Conservation (phyloP, 1,140 invertebrate species). For the Melipona quadrifasciata region DNA sequence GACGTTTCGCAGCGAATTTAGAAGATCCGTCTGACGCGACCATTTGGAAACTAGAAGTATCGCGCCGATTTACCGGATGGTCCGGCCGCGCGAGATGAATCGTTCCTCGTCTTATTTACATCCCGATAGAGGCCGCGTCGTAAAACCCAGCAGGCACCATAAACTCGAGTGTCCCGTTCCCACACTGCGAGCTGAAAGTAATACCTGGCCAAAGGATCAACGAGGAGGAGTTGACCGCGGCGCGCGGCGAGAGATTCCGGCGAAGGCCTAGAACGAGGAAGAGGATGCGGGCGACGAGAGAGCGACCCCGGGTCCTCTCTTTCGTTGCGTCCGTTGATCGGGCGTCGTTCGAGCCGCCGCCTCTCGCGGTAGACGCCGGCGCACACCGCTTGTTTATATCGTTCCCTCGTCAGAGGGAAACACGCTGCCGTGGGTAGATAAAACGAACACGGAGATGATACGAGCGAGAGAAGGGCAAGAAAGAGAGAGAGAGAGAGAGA, state of each 20-base stretch:
- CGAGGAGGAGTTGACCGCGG: too few species aligned
- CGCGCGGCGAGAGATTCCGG: neutral
- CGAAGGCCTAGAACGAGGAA: neutral
- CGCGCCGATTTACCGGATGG: slow-evolving; percentile 8
- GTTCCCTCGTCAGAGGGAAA: slow-evolving; percentile 11
- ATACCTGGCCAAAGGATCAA: too few species aligned
- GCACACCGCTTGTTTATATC: slow-evolving; percentile 75
- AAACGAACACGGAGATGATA: slow-evolving; percentile 17
- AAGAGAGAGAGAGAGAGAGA: neutral
- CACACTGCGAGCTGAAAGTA: too few species aligned
- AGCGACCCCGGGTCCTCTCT: slow-evolving; percentile 16
- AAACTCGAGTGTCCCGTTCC: slow-evolving; percentile 11
- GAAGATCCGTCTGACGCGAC: neutral
- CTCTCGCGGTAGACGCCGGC: slow-evolving; percentile 63
- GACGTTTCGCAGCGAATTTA: slow-evolving; percentile 7
- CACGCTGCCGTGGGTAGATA: neutral
- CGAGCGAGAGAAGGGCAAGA: slow-evolving; percentile 8
- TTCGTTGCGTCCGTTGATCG: slow-evolving; percentile 50
- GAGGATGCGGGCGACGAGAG: neutral
- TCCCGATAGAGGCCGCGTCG: slow-evolving; percentile 7
- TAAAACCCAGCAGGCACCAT: slow-evolving; percentile 20
- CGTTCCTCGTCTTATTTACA: slow-evolving; percentile 22
- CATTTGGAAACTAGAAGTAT: slow-evolving; percentile 10
- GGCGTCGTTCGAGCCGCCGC: slow-evolving; percentile 54
- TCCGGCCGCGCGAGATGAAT: slow-evolving; percentile 1